Conservation (phyloP, 2,888 invertebrate species). For the Drosophila mulleri region DNA sequence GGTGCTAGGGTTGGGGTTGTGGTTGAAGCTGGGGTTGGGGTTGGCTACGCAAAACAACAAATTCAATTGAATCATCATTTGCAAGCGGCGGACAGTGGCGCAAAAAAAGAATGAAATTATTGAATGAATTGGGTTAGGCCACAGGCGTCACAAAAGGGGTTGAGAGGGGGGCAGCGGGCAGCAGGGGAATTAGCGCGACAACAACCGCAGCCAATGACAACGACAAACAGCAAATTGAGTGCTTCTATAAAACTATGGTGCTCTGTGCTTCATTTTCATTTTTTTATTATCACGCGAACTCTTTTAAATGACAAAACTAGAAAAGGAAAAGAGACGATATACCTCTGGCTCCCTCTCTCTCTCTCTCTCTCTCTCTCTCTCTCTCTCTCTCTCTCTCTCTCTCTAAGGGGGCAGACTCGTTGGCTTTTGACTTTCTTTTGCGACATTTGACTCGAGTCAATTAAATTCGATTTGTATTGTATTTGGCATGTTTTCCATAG, state of each 20-base stretch:
- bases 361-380: neutral
- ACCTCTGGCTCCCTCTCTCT: neutral
- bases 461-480: slow-evolving; percentile 73
- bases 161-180: neutral
- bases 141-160: slow-evolving; percentile 8
- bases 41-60: slow-evolving; percentile 29
- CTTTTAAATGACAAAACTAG: slow-evolving; percentile 47
- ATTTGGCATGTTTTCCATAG: slow-evolving; percentile 46
- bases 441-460: slow-evolving; percentile 75
- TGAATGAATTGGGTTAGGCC: slow-evolving; percentile 70
- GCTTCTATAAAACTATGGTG: slow-evolving; percentile 6
- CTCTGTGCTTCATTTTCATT: neutral
- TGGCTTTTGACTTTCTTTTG: slow-evolving; percentile 53
- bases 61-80: slow-evolving; percentile 72
- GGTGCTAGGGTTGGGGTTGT: neutral
- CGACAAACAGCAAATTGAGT: slow-evolving; percentile 71
- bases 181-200: slow-evolving; percentile 1
- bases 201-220: slow-evolving; percentile 50
- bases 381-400: too few species aligned
- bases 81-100: slow-evolving; percentile 31
- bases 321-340: slow-evolving; percentile 7
- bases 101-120: slow-evolving; percentile 66
- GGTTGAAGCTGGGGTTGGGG: neutral
- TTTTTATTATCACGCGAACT: slow-evolving; percentile 73
- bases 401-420: neutral